phyloP scores from a whole-genome alignment of 2,113 vertebrate genomes.

The Calyptommatus sinebrachiatus region DNA sequence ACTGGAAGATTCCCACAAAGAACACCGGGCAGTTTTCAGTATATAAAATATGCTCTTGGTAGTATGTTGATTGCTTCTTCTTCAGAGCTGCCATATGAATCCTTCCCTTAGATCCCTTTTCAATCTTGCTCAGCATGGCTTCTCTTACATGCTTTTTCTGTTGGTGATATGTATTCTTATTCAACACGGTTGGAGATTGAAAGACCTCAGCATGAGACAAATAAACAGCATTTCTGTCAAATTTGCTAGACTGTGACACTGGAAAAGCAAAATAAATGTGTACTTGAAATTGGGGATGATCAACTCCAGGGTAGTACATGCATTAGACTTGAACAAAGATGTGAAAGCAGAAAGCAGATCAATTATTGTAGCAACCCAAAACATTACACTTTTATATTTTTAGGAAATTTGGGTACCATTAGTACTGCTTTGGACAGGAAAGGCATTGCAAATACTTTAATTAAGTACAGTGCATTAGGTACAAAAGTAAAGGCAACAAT shows the following conservation, averaged over 20 bases:
- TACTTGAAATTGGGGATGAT: slow-evolving; percentile 52
- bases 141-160: slow-evolving; percentile 35
- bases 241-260: slow-evolving; percentile 54
- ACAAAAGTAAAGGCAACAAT: slow-evolving; percentile 40
- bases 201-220: slow-evolving; percentile 51
- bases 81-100: slow-evolving; percentile 39
- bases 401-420: neutral
- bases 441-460: slow-evolving; percentile 66
- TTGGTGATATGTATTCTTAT: slow-evolving; percentile 48
- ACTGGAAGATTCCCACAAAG: neutral
- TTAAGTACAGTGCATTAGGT: slow-evolving; percentile 14
- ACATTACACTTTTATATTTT: slow-evolving; percentile 47
- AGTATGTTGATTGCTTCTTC: slow-evolving; percentile 41
- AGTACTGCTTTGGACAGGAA: slow-evolving; percentile 44
- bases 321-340: slow-evolving; percentile 65
- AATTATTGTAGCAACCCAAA: slow-evolving; percentile 56
- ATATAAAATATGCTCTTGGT: slow-evolving; percentile 36
- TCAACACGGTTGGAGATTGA: slow-evolving; percentile 50
- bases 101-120: slow-evolving; percentile 39
- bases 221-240: slow-evolving; percentile 57
- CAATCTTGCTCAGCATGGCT: slow-evolving; percentile 45
- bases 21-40: slow-evolving; percentile 7
- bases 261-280: slow-evolving; percentile 53
- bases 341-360: slow-evolving; percentile 54
- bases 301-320: slow-evolving; percentile 44